These are phyloP conservation scores for Parazoanthus atlanticus DNA, from an alignment of 92 coral and sea anemone species.

Conservation along the genomic window DNA sequence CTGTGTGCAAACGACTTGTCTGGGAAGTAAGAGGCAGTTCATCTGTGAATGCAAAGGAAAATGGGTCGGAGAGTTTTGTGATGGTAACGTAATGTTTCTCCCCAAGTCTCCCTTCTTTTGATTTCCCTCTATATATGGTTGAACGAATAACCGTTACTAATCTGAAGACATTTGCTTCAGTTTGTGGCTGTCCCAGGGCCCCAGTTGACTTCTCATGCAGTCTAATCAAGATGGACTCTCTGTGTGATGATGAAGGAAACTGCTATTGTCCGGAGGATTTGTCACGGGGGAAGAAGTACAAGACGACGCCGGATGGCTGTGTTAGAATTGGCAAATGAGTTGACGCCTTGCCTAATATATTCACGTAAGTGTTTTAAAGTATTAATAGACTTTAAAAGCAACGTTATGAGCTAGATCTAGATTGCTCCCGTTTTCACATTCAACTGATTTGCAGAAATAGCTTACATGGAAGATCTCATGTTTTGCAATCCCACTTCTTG, in stretches of 20 bases:
- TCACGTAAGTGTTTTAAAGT: background rate
- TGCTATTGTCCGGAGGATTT: constrained; percentile 11
- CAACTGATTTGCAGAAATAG: no score
- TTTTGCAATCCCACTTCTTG: no score
- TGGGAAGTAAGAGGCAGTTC: constrained; percentile 1
- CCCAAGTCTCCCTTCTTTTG: background rate
- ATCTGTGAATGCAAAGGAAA: constrained; percentile 12
- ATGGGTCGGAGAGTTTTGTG: constrained; percentile 13
- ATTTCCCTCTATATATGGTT: background rate
- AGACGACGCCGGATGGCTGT: background rate
- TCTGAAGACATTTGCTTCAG: background rate
- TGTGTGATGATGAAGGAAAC: background rate
- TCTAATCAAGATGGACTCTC: background rate
- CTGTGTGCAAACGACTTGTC: constrained; percentile 4
- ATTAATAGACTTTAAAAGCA: no score
- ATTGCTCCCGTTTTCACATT: no score
- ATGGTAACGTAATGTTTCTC: background rate
- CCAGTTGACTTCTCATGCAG: constrained; percentile 9
- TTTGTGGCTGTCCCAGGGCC: constrained; percentile 18
- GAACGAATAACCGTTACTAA: background rate
- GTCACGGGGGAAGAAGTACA: background rate
- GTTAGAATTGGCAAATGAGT: background rate
- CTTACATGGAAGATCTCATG: no score
- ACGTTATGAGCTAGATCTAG: no score
- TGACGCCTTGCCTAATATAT: background rate